Conservation (phyloP, 2,113 vertebrate species). For the Tychaedon coryphoeus region DNA sequence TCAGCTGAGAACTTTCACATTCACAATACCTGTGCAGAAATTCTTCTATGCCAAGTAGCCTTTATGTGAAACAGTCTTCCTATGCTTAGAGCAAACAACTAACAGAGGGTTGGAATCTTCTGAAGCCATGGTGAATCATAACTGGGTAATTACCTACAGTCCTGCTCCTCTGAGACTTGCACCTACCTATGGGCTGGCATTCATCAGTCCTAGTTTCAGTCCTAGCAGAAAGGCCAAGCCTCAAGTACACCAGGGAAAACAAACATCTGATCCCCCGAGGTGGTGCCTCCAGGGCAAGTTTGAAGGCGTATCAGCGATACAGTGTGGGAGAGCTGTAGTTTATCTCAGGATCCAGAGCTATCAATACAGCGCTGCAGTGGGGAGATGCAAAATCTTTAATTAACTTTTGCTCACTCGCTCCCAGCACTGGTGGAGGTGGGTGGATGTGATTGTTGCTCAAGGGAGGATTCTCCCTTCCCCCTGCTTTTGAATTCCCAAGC, state of each 20-base stretch:
- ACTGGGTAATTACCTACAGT: not conserved
- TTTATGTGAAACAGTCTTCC: not conserved
- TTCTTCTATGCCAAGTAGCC: not conserved
- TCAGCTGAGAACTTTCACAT: not conserved
- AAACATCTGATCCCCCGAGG: not conserved
- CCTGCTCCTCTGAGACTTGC: not conserved
- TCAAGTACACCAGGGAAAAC: not conserved
- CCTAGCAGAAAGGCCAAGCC: not conserved
- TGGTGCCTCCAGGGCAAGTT: not conserved
- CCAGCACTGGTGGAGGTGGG: constrained; percentile 3
- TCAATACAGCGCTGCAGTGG: not conserved
- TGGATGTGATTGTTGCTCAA: constrained; percentile 20
- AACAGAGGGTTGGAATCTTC: not conserved
- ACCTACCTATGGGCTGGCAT: not conserved
- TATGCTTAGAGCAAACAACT: not conserved
- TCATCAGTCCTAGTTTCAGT: not conserved
- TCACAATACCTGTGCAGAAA: not conserved
- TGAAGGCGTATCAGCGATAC: not conserved
- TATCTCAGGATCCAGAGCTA: constrained; percentile 30
- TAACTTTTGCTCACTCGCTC: constrained; percentile 9
- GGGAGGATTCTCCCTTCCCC: constrained; percentile 17
- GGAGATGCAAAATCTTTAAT: constrained; percentile 56
- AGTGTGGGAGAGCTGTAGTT: constrained; percentile 18
- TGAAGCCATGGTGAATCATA: not conserved
- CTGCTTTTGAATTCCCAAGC: constrained; percentile 45